Conservation (phyloP, 1,140 invertebrate genomes). For the Melipona quadrifasciata region DNA sequence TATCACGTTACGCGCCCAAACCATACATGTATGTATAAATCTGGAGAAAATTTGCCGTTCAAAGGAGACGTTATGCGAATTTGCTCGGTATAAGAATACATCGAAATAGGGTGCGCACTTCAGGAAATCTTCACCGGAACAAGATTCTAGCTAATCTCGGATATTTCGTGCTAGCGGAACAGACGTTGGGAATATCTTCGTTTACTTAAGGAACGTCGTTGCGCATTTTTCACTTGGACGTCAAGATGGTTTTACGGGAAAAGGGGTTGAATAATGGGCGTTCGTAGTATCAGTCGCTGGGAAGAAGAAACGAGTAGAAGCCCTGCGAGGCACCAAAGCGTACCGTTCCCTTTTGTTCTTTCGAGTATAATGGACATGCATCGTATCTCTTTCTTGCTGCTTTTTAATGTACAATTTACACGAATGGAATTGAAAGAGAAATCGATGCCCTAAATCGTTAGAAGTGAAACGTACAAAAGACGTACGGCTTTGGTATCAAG, state of each 20-base stretch:
- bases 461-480: constrained; percentile 30
- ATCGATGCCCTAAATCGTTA: constrained; percentile 53
- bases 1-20: background rate
- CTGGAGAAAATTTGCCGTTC: background rate
- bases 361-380: constrained; percentile 44
- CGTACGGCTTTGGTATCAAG: constrained; percentile 22
- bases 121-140: constrained; percentile 10
- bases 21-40: background rate
- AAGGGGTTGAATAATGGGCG: constrained; percentile 37
- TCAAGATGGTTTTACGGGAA: background rate
- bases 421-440: constrained; percentile 42
- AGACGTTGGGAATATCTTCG: background rate
- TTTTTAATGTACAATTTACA: constrained; percentile 42
- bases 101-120: constrained; percentile 16
- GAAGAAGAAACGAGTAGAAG: constrained; percentile 3
- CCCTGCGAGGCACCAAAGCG: constrained; percentile 32
- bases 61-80: background rate
- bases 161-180: background rate
- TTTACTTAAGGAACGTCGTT: constrained; percentile 25
- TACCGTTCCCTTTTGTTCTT: constrained; percentile 40
- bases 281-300: constrained; percentile 2
- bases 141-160: constrained; percentile 38
- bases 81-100: background rate
- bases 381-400: constrained; percentile 27
- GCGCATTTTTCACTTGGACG: constrained; percentile 32